Evolutionary conservation across 2,888 invertebrate genomes (phyloP).

Genomic region (Lysandra bellargus): DNA sequence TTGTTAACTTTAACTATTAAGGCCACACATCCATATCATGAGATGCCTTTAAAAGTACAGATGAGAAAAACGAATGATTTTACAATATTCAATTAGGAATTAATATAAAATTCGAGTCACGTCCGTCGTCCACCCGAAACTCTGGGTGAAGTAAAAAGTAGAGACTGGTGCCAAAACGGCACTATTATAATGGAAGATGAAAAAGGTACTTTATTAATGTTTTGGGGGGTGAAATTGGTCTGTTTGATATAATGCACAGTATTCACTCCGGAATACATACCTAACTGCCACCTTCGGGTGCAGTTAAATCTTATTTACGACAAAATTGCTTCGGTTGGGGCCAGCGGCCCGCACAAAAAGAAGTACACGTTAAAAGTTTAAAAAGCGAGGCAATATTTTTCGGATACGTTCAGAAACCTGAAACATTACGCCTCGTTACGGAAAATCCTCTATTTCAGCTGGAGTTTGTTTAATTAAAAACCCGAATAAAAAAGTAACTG

Average conservation of each 20-base stretch:
- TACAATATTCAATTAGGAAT: not conserved
- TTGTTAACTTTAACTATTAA: conserved; percentile 37
- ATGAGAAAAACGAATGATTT: not conserved
- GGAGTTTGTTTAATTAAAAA: conserved; percentile 76
- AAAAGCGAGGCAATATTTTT: conserved; percentile 47
- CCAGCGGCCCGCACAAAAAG: conserved; percentile 16
- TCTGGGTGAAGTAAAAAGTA: not conserved
- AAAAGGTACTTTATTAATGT: not conserved
- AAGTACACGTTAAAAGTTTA: conserved; percentile 28
- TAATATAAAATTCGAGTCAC: not conserved
- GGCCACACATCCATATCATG: conserved; percentile 16
- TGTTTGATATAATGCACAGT: not conserved
- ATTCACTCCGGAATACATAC: not conserved
- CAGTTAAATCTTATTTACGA: conserved; percentile 28
- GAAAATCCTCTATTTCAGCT: conserved; percentile 58
- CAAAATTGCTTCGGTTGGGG: conserved; percentile 20
- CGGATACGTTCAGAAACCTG: conserved; percentile 43
- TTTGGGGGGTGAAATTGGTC: not conserved
- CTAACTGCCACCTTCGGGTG: not conserved
- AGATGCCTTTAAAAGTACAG: not conserved
- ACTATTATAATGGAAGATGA: not conserved
- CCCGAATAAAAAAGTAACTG: conserved; percentile 71
- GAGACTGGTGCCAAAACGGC: not conserved
- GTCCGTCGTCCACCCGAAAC: not conserved
- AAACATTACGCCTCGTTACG: conserved; percentile 59